phyloP scores from a whole-genome alignment of 2,888 invertebrate species.

The Hoplodrina blanda region DNA sequence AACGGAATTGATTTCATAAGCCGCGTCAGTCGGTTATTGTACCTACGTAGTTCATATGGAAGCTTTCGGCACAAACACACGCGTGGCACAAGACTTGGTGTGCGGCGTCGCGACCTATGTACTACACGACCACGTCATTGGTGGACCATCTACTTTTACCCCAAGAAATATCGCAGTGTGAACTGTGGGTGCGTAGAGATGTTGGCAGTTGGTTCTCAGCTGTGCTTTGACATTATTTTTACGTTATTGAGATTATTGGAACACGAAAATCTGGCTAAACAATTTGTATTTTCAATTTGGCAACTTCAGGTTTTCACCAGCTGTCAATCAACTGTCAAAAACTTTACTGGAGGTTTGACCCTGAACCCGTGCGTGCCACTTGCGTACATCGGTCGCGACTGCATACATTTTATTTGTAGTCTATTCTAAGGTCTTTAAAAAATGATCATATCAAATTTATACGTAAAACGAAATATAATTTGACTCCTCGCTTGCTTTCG shows the following conservation, averaged over 20 bases:
- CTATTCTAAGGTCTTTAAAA: slow-evolving; percentile 80
- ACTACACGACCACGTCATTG: not conserved
- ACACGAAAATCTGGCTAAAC: slow-evolving; percentile 19
- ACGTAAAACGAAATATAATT: slow-evolving; percentile 81
- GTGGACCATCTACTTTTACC: slow-evolving; percentile 1
- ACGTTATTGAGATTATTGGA: slow-evolving; percentile 50
- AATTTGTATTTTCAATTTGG: slow-evolving; percentile 27
- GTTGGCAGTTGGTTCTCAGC: slow-evolving; percentile 11
- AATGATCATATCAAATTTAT: slow-evolving; percentile 90
- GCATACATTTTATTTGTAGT: slow-evolving; percentile 75
- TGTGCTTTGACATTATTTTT: slow-evolving; percentile 44
- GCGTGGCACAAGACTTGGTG: slow-evolving; percentile 75
- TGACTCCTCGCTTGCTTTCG: slow-evolving; percentile 82
- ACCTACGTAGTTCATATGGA: slow-evolving; percentile 67
- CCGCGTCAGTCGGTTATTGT: slow-evolving; percentile 62
- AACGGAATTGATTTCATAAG: slow-evolving; percentile 78
- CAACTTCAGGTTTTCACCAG: slow-evolving; percentile 20
- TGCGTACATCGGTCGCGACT: slow-evolving; percentile 58
- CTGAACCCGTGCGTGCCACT: not conserved
- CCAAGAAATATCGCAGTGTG: not conserved
- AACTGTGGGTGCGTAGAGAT: not conserved
- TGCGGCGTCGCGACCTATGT: slow-evolving; percentile 45
- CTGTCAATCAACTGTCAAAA: slow-evolving; percentile 28
- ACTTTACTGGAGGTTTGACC: not conserved
- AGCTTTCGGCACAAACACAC: slow-evolving; percentile 77